Evolutionary conservation across 2,888 invertebrate genomes (phyloP), one percentile per base, ranked within the genome.

Genomic region (Torymus aiolomorphi): DNA sequence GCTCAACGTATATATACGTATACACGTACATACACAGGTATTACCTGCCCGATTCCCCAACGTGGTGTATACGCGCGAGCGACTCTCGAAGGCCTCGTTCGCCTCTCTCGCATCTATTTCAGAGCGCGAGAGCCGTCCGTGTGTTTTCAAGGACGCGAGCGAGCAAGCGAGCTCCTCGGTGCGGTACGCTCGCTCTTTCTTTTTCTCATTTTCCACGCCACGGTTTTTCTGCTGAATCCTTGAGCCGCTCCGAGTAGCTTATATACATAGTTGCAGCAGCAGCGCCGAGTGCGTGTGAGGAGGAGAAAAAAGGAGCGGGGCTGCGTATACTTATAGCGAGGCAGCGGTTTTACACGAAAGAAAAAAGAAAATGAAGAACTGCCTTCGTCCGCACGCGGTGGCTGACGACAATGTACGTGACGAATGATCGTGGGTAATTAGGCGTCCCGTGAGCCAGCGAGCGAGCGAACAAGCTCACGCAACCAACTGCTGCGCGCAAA

Each of bases 401-500:
- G 11, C 56, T 70, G 16, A 49, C 12, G 70, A 75, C 70, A 75
- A 71, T 78, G 65, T 56, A 80, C 71, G 76, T 65, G 80, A 73
- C 63, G 80, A 80, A 80, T 73, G 63, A 76, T 80, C 61, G 63
- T 12, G 69, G 69, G 63, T 76, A 69, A 80, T 80, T 76, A 76
- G 69, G 42, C 31, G 71, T 54, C 69, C 18, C 61, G 42, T 8
- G 42, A 42, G 42, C 8, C 42, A 8, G 8, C 0, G 8, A 42
- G 31, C 1, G 2, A 31, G 31, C 5, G 31, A 31, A 42, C 42
- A 24, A 24, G 54, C 62, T 57, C 56, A 61, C 73, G 71, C 71
- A 49, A 54, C 61, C 12, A 49, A 42, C 42, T 42, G 42, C 73
- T 18, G 63, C 51, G 49, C 18, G 54, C 69, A 76, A 76, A 75